Conservation (phyloP, 2,797 vertebrate genomes). For the Dryobates pubescens region DNA sequence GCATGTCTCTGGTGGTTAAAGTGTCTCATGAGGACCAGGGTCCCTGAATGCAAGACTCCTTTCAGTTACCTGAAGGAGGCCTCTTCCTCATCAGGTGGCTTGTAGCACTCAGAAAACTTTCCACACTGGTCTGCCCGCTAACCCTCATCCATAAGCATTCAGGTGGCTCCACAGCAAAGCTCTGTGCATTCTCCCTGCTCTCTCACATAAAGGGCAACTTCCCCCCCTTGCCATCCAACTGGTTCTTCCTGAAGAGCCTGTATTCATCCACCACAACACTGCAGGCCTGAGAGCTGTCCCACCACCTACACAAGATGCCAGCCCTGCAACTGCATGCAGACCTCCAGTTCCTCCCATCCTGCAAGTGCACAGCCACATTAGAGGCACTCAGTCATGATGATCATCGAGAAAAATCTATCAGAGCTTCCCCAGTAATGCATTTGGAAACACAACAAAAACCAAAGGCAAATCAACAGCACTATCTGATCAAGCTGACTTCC, state of each 20-base stretch:
- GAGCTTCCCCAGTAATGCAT: neutral
- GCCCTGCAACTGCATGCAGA: neutral
- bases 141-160: neutral
- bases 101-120: neutral
- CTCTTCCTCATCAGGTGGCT: neutral
- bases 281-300: neutral
- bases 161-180: neutral
- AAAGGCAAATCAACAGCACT: neutral
- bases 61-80: neutral
- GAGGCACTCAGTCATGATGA: neutral
- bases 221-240: neutral
- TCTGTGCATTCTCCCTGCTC: neutral
- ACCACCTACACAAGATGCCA: neutral
- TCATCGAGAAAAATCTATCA: neutral
- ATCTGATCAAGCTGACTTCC: neutral
- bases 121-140: neutral
- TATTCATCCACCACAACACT: neutral
- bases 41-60: neutral
- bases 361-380: neutral
- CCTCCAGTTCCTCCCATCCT: neutral
- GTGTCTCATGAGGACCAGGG: neutral
- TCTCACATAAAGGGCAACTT: neutral
- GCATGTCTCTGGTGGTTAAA: neutral
- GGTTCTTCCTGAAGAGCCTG: conserved; percentile 29
- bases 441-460: neutral